A percentile compares a stretch with the other conserved stretches of the same genome.
These are phyloP conservation scores for Drosophila obscura DNA, from an alignment of 1,140 invertebrate species.

Conservation along the genomic window DNA sequence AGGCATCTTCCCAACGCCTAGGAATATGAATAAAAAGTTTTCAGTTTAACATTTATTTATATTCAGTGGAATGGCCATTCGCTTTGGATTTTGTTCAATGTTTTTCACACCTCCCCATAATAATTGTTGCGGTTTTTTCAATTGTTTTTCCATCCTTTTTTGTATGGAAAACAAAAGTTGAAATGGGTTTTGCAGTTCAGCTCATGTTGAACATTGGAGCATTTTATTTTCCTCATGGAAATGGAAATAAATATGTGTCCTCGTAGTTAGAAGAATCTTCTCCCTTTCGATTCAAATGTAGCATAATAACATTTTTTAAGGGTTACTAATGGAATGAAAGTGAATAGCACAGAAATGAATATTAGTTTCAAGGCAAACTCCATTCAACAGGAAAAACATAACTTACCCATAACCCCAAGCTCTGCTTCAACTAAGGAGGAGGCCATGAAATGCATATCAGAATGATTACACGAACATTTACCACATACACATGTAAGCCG, in stretches of 20 bases:
- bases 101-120: conserved; percentile 54
- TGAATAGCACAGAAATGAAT: no score
- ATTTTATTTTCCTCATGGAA: not conserved
- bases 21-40: conserved; percentile 40
- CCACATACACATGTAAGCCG: conserved; percentile 55
- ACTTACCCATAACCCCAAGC: not conserved
- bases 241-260: no score
- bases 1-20: not conserved
- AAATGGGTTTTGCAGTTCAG: conserved; percentile 2
- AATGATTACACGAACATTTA: conserved; percentile 36
- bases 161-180: conserved; percentile 13
- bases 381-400: no score
- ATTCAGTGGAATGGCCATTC: conserved; percentile 30
- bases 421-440: conserved; percentile 39
- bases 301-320: no score
- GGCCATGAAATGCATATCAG: conserved; percentile 28
- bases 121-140: conserved; percentile 53
- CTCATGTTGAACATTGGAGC: conserved; percentile 13
- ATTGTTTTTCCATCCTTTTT: not conserved
- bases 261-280: no score
- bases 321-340: no score
- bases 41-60: conserved; percentile 63
- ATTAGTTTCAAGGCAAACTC: no score
- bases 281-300: no score
- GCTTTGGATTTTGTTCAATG: conserved; percentile 50